These are phyloP conservation scores for Rugalucina vietnamica DNA, from an alignment of 2,888 invertebrate species.

Conservation along the genomic window DNA sequence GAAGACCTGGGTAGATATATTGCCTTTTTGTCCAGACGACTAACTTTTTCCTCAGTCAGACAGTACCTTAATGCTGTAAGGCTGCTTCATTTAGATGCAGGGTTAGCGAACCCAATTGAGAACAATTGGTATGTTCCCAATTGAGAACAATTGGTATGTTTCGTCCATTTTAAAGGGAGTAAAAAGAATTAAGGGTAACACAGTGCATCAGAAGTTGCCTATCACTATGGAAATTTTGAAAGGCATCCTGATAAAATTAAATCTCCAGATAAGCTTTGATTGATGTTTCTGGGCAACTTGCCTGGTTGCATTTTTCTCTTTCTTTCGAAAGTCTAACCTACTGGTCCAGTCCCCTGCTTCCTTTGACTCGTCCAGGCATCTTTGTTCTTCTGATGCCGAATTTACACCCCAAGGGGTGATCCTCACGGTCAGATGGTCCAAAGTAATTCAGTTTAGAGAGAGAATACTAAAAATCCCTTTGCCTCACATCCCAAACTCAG, in stretches of 20 bases:
- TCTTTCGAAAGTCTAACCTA: constrained; percentile 19
- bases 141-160: no score
- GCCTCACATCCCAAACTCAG: constrained; percentile 3
- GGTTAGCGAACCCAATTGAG: neutral
- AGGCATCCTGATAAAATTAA: neutral
- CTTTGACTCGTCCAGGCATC: neutral
- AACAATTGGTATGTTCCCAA: no score
- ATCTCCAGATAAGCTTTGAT: neutral
- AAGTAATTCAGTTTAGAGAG: no score
- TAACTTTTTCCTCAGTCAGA: neutral
- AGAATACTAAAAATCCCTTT: neutral
- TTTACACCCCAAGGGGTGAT: neutral
- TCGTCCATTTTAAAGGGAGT: constrained; percentile 5
- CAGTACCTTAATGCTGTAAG: neutral
- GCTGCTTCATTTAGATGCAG: neutral
- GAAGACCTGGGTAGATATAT: constrained; percentile 5
- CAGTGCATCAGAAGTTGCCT: constrained; percentile 2
- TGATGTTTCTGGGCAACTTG: constrained; percentile 17
- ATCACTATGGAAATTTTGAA: constrained; percentile 3
- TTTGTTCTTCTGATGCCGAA: neutral
- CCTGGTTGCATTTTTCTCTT: constrained; percentile 23
- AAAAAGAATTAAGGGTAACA: constrained; percentile 3
- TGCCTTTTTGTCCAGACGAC: neutral
- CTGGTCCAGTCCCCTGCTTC: neutral
- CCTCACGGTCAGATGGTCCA: neutral